Base-by-base conservation (phyloP, 2,888 invertebrate genomes). In the Zygogramma bicolorata region DNA sequence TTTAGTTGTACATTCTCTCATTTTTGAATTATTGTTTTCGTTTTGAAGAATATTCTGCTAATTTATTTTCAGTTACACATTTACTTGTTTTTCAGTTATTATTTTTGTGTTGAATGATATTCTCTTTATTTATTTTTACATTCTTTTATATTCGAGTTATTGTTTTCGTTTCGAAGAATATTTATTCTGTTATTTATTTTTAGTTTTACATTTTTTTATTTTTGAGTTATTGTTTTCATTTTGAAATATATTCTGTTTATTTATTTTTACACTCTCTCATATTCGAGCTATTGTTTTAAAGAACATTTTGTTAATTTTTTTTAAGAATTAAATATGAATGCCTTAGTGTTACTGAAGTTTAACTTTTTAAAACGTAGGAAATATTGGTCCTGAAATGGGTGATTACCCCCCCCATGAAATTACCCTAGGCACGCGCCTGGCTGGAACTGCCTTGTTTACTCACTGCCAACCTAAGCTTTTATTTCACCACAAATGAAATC, bases 341-440 rank as follows among this genome's bases (percentile, higher is more conserved):
- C 31, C 31, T 31, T 7, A 53, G 20, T 53, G 53, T 53, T 15
- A 53, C 53, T 20, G 22, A 53, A 6, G 53, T 53, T 53, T 20
- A 1, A 53, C 53, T 25, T 53, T 53, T 20, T 25, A 20, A 20
- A 53, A 53, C 53, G 53, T 53, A 57, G 18, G 1, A 20, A 20
- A 20, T 57, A 22, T 57, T 20, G 13, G 57, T 0, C 25, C 20
- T 13, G 7, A 57, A 20, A 20, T 49, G 3, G 18, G 20, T 49
- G 20, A 49, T 49, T 49, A 49, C 25, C 57, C 57, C 53, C 53
- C 57, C 57, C 57, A 57, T 57, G 22, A 10, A 57, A 20, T 20
- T 25, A 57, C 22, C 25, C 25, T 57, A 57, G 25, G 3, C 25
- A 53, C 53, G n/a, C n/a, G n/a, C n/a, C n/a, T n/a, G n/a, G n/a